Evolutionary conservation across 35 echinoderm and acorn worm genomes (phyloP).

Genomic region (Holothuria glaberrima): DNA sequence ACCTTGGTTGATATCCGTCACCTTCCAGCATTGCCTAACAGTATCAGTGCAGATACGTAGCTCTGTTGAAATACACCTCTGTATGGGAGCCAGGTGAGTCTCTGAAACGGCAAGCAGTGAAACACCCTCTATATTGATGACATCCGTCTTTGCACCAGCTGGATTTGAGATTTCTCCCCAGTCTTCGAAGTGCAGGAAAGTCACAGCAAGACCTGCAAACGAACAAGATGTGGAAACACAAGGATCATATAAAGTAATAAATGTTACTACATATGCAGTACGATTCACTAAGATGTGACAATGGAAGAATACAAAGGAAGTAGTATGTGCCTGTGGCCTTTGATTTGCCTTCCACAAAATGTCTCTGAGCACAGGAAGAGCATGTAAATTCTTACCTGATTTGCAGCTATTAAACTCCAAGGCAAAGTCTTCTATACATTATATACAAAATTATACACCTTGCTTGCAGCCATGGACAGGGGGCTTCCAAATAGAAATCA

Average conservation of each 20-base stretch:
- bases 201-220: not conserved
- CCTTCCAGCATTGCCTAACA: not conserved
- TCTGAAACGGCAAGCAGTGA: slow-evolving; percentile 26
- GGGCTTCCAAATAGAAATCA: not conserved
- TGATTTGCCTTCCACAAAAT: no score
- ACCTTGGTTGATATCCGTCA: not conserved
- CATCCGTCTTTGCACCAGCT: not conserved
- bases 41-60: slow-evolving; percentile 14
- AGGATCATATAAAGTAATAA: not conserved
- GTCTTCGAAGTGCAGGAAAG: slow-evolving; percentile 38
- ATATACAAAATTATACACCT: not conserved
- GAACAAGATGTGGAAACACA: not conserved
- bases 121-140: not conserved
- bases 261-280: not conserved
- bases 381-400: no score
- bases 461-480: not conserved
- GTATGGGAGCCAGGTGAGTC: not conserved
- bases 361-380: no score
- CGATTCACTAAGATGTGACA: no score
- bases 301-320: no score
- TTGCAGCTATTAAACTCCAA: no score
- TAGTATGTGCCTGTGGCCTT: no score
- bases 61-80: slow-evolving; percentile 10
- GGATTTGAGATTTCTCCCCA: slow-evolving; percentile 4
- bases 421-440: no score